These are phyloP conservation scores for Ophonus ardosiacus DNA, from an alignment of 2,888 invertebrate genomes.

Conservation along the genomic window DNA sequence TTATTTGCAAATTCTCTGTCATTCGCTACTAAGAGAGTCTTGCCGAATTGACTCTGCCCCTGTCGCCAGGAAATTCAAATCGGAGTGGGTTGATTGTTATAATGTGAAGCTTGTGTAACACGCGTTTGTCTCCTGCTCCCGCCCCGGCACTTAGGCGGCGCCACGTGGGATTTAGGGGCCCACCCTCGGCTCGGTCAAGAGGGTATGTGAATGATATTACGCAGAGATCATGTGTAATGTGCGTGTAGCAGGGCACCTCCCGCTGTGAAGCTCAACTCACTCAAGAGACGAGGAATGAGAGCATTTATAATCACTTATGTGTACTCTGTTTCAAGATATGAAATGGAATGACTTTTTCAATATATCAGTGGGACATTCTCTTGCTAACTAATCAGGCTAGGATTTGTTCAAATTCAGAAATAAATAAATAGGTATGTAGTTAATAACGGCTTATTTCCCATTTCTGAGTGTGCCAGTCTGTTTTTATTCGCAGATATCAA, in stretches of 20 bases:
- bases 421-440: too few relatives aligned
- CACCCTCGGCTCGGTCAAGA: conserved; percentile 37
- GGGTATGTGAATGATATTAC: conserved; percentile 19
- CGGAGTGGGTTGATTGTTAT: conserved; percentile 33
- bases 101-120: conserved; percentile 31
- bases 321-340: too few relatives aligned
- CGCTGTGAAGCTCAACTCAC: neutral
- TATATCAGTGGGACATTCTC: too few relatives aligned
- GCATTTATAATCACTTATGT: too few relatives aligned
- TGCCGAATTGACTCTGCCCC: neutral
- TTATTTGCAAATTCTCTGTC: too few relatives aligned
- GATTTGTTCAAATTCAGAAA: too few relatives aligned
- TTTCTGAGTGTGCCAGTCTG: too few relatives aligned
- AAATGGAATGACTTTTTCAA: too few relatives aligned
- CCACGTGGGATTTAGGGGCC: conserved; percentile 51
- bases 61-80: neutral
- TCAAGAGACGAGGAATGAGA: neutral
- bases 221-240: conserved; percentile 26
- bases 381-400: too few relatives aligned
- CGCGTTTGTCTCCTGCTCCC: conserved; percentile 39
- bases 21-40: neutral
- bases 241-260: neutral
- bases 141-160: conserved; percentile 46
- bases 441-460: too few relatives aligned
- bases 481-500: too few relatives aligned